phyloP scores from a whole-genome alignment of 2,113 vertebrate genomes.

The Malaclemys terrapin region DNA sequence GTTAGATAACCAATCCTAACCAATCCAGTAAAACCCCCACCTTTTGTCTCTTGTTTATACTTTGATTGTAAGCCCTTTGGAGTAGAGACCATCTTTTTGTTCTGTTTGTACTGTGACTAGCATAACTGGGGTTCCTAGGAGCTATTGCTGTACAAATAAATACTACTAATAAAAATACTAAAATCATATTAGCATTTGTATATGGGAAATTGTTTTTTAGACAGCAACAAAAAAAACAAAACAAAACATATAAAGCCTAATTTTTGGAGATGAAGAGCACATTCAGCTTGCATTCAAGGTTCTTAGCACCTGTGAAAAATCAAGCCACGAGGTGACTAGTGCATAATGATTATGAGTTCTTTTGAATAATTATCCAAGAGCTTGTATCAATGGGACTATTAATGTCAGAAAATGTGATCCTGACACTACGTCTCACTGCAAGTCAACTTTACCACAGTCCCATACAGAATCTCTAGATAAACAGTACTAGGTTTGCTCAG shows the following conservation, averaged over 20 bases:
- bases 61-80: neutral
- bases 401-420: conserved; percentile 8
- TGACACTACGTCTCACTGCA: neutral
- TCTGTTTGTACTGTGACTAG: neutral
- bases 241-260: conserved; percentile 9
- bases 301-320: conserved; percentile 57
- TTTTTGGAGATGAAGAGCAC: conserved; percentile 33
- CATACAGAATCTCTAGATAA: neutral
- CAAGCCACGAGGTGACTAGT: neutral
- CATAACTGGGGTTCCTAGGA: neutral
- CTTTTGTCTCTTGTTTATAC: neutral
- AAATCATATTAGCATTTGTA: neutral
- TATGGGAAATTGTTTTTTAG: conserved; percentile 7
- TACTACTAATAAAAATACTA: neutral
- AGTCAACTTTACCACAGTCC: neutral
- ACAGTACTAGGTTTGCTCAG: neutral
- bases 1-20: neutral
- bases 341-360: neutral
- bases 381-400: neutral
- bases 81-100: neutral
- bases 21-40: accelerated
- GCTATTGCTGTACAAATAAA: neutral
- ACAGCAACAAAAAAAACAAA: neutral
- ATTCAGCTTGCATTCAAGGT: conserved; percentile 21
- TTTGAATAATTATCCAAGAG: conserved; percentile 40